These are phyloP conservation scores for Scaptomyza reducta DNA, from an alignment of 2,888 invertebrate genomes.

Conservation along the genomic window DNA sequence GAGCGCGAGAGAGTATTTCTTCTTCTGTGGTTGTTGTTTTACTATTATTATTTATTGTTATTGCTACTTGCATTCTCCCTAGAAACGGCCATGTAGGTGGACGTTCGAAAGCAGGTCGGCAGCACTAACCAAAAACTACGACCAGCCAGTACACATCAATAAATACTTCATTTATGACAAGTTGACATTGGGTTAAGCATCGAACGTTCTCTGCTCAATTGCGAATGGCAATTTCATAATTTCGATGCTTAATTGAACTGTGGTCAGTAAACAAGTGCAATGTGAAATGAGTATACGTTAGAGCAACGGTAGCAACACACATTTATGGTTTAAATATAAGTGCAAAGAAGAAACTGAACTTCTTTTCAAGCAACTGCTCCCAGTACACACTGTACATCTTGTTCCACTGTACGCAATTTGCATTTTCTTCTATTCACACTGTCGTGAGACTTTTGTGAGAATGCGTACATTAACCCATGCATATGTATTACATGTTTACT, in stretches of 20 bases:
- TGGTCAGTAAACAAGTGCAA: slow-evolving; percentile 16
- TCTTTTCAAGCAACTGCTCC: too few relatives aligned
- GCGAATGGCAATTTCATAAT: slow-evolving; percentile 19
- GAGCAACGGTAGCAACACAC: background rate
- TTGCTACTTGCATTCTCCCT: slow-evolving; percentile 29
- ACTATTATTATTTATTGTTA: slow-evolving; percentile 61
- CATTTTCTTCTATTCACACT: slow-evolving; percentile 9
- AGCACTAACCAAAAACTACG: slow-evolving; percentile 26
- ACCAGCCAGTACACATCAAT: slow-evolving; percentile 46
- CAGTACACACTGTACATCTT: background rate
- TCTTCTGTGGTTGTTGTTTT: slow-evolving; percentile 22
- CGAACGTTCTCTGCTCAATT: slow-evolving; percentile 2
- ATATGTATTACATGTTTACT: slow-evolving; percentile 10
- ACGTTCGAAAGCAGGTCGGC: slow-evolving; percentile 4
- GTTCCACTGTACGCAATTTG: slow-evolving; percentile 12
- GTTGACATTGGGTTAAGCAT: slow-evolving; percentile 50
- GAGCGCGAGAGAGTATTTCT: slow-evolving; percentile 11
- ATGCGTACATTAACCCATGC: slow-evolving; percentile 32
- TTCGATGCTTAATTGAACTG: slow-evolving; percentile 33
- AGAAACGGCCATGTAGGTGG: slow-evolving; percentile 14
- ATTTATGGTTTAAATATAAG: too few relatives aligned
- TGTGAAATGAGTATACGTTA: background rate
- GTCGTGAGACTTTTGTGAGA: slow-evolving; percentile 7
- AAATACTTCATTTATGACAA: slow-evolving; percentile 71
- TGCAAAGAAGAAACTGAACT: too few relatives aligned